phyloP scores from a whole-genome alignment of 2,888 invertebrate genomes.

The Acleris laterana region DNA sequence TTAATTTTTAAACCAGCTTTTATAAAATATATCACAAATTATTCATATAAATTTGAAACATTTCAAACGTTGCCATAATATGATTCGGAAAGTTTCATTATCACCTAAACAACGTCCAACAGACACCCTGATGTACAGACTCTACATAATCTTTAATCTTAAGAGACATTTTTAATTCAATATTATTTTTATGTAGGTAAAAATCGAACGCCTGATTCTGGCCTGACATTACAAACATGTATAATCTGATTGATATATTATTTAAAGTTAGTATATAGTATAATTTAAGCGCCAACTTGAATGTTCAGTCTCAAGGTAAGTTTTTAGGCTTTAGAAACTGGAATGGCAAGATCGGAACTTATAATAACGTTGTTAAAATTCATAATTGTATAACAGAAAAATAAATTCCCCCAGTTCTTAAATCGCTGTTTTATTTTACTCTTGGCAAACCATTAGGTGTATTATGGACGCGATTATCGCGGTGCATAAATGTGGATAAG shows the following conservation, averaged over 20 bases:
- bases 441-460: no score
- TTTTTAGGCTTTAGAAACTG: constrained; percentile 23
- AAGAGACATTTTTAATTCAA: neutral
- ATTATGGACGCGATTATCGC: no score
- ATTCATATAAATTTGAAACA: no score
- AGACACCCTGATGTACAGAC: neutral
- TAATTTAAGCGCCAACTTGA: neutral
- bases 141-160: constrained; percentile 4
- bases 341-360: constrained; percentile 52
- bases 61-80: no score
- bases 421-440: no score
- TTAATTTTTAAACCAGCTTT: no score
- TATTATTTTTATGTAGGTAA: neutral
- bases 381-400: constrained; percentile 22
- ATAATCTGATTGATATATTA: no score
- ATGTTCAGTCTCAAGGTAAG: constrained; percentile 47
- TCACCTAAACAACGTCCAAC: no score
- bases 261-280: neutral
- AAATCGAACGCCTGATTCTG: neutral
- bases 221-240: constrained; percentile 1
- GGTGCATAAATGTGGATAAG: no score
- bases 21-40: no score
- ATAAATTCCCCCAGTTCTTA: no score
- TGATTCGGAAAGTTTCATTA: no score
- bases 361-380: constrained; percentile 21